Base-by-base conservation (phyloP, 2,888 invertebrate genomes). In the Platycnemis pennipes region DNA sequence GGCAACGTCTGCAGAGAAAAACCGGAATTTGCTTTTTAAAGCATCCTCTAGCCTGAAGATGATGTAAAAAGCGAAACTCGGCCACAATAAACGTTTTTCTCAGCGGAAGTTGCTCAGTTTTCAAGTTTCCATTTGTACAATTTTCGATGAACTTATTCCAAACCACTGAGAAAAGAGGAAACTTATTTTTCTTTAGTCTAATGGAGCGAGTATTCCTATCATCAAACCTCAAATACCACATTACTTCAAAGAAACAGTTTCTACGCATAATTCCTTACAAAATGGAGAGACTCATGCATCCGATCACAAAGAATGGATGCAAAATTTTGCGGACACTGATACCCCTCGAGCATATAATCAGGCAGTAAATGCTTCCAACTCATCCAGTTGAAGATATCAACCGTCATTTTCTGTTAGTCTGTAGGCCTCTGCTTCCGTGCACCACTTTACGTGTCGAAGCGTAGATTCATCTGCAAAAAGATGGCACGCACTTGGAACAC, bases 301-400 rank as follows among this genome's bases (percentile, higher is more conserved):
- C n/a, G 77, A n/a, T n/a, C 77, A 77, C 77, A 22, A 77, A 77
- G 77, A 77, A 77, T 77, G 22, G 37, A 77, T 77, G 26, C 37
- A 37, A n/a, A 77, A 77, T 77, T 77, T 77, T n/a, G 77, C 37
- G 77, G 22, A 77, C 77, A 0, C 77, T 13, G 22, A 2, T 77
- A n/a, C 1, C 13, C 77, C 77, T n/a, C 77, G 5, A 77, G 19
- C 77, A n/a, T n/a, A 77, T n/a, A 77, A 77, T 77, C 13, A 22
- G 77, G 77, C 77, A 77, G 26, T 77, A 31, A 85, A 85, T 85
- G 37, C 37, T 85, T 85, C 85, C 37, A 85, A 85, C 85, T 85
- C 85, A 85, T 42, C 5, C 85, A 85, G 85, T 85, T 22, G 85
- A 85, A 85, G 85, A 31, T 7, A 31, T 37, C 85, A 85, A 19